Evolutionary conservation across 2,888 invertebrate genomes (phyloP).

Genomic region (Miltochrista miniata): DNA sequence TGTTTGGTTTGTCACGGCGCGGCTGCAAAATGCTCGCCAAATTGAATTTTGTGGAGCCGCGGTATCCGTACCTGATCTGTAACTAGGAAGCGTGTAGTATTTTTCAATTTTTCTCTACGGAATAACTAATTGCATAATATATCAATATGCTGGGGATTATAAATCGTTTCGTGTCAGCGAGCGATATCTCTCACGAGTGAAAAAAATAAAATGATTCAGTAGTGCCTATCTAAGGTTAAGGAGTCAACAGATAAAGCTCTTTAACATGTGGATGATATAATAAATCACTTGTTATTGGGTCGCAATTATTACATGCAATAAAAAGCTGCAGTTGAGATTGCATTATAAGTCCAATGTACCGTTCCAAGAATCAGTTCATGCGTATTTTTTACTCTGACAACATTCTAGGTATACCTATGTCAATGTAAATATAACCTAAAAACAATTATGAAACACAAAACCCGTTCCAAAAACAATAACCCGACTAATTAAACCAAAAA

Average conservation of each 20-base stretch:
- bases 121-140: constrained; percentile 36
- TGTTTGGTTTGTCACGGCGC: constrained; percentile 78
- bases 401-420: background rate
- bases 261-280: constrained; percentile 38
- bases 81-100: constrained; percentile 47
- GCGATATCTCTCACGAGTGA: constrained; percentile 41
- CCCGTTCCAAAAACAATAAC: constrained; percentile 36
- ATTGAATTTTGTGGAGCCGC: constrained; percentile 76
- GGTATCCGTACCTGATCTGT: constrained; percentile 58
- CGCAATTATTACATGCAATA: constrained; percentile 31
- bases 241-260: constrained; percentile 46
- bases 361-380: background rate
- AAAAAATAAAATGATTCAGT: constrained; percentile 36
- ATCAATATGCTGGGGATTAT: constrained; percentile 29
- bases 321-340: constrained; percentile 28
- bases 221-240: constrained; percentile 36
- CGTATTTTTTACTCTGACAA: background rate
- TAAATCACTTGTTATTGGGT: constrained; percentile 39
- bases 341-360: constrained; percentile 7
- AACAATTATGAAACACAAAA: constrained; percentile 31
- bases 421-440: constrained; percentile 17
- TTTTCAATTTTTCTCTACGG: constrained; percentile 32
- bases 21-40: constrained; percentile 61
- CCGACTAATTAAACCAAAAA: constrained; percentile 47
- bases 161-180: constrained; percentile 35